Evolutionary conservation across 1,140 invertebrate species (phyloP), one percentile per base, ranked within the genome.

Genomic region (Drosophila kikkawai): DNA sequence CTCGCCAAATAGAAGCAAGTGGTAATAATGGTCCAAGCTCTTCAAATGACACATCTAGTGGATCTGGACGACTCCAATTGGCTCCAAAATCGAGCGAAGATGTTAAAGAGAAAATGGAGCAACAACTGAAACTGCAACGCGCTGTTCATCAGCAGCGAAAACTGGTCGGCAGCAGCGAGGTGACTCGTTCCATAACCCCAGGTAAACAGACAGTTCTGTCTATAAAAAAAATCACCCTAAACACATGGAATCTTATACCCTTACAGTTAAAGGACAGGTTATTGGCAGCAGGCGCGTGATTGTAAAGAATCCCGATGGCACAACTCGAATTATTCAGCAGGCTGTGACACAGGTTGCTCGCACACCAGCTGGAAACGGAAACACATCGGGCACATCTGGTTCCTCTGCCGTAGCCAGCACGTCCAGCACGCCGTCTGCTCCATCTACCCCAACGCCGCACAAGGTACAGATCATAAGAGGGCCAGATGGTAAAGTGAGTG

Each of bases 41-140:
- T 48, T 53, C 68, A 17, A 50, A 74, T 63, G 69, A 79, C 29
- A 59, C 50, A 55, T 47, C 67, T 1, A 73, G 41, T 7, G 70
- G 61, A 19, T 37, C 45, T 34, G 69, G 67, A 6, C 86, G 71
- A 37, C 93, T 94, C 77, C 53, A 85, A 22, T 19, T 91, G 41
- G 71, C 79, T 0, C 77, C 80, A 0, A 91, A 82, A 12, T 58
- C 75, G 0, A 69, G 44, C 42, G 96, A 97, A 61, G 97, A 98
- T 83, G 96, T 98, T 44, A 98, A 98, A 91, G 97, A 98, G 65
- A 97, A 98, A 91, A 96, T 98, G 95, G 98, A 98, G 85, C 96
- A 97, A 74, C 97, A 98, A 80, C 93, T 98, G 36, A 95, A 97
- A 50, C 94, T 97, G 77, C 98, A 99, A 91, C 93, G 97, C 63